Percentiles rank a stretch among this genome's conserved stretches.
phyloP scores from a whole-genome alignment of 1,140 invertebrate genomes.

The Dolichoris vasculosae region DNA sequence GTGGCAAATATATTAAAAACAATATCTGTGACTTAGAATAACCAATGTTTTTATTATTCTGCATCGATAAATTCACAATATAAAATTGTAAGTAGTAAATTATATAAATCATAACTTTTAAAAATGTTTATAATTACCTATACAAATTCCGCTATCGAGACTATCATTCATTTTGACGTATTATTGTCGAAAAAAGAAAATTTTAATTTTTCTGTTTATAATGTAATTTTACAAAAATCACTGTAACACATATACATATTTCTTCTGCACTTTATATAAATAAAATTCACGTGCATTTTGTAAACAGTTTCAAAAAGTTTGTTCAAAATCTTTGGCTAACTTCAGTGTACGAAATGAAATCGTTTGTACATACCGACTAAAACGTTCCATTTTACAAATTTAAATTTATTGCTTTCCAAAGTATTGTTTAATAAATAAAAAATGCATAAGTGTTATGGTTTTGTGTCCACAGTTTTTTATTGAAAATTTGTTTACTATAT shows the following conservation, averaged over 20 bases:
- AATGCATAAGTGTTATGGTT: constrained; percentile 21
- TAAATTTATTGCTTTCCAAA: neutral
- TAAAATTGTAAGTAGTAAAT: neutral
- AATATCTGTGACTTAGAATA: neutral
- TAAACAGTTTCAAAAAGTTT: constrained; percentile 41
- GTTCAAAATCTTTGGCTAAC: neutral
- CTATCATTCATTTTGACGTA: constrained; percentile 1
- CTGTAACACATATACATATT: constrained; percentile 29
- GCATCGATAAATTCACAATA: neutral
- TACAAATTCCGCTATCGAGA: neutral
- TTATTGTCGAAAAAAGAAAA: neutral
- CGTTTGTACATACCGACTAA: neutral
- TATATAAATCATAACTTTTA: neutral
- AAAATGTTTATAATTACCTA: constrained; percentile 18
- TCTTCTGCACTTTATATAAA: constrained; percentile 21
- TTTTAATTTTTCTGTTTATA: neutral
- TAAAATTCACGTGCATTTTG: constrained; percentile 46
- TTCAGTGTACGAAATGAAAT: constrained; percentile 2
- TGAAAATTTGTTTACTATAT: constrained; percentile 62
- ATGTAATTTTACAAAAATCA: constrained; percentile 19
- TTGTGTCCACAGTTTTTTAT: constrained; percentile 57
- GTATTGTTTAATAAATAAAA: constrained; percentile 20
- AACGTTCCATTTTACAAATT: neutral
- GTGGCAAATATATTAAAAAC: neutral
- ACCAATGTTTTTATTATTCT: neutral